A percentile compares a stretch with the other conserved stretches of the same genome.
Conservation (phyloP, 2,888 invertebrate genomes). For the Atrina japonica region DNA sequence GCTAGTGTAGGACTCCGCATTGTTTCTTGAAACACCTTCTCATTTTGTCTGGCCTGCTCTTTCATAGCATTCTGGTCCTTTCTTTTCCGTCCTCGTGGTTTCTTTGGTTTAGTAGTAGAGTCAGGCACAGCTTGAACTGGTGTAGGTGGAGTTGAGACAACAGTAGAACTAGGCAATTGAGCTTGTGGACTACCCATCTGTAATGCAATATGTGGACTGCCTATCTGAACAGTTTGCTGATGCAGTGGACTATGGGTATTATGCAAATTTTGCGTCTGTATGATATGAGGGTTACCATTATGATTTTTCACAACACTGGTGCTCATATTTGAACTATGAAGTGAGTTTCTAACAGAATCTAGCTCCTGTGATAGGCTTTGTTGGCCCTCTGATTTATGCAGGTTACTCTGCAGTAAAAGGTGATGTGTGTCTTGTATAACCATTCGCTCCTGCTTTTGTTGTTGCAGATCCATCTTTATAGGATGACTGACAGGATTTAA, state of each 20-base stretch:
- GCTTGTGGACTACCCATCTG: conserved; percentile 63
- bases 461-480: conserved; percentile 8
- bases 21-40: conserved; percentile 8
- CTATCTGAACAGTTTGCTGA: conserved; percentile 8
- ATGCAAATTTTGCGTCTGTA: conserved; percentile 28
- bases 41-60: conserved; percentile 20
- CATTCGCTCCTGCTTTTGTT: conserved; percentile 11
- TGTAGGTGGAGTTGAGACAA: conserved; percentile 57
- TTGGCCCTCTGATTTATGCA: conserved; percentile 8
- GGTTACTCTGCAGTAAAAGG: neutral
- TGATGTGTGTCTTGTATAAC: conserved; percentile 16
- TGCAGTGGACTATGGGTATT: conserved; percentile 9
- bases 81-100: conserved; percentile 64
- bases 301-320: conserved; percentile 5
- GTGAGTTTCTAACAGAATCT: conserved; percentile 7
- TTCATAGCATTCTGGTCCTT: conserved; percentile 8
- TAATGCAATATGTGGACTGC: conserved; percentile 47
- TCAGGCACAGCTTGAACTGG: conserved; percentile 76
- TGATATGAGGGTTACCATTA: too few relatives aligned
- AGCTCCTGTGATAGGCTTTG: conserved; percentile 23
- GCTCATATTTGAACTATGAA: conserved; percentile 16
- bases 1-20: neutral
- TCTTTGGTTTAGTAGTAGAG: conserved; percentile 77
- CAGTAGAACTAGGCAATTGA: conserved; percentile 60
- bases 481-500: conserved; percentile 15